Evolutionary conservation across 1,140 invertebrate species (phyloP), one percentile per base, ranked within the genome.

Genomic region (Bombus vancouverensis): DNA sequence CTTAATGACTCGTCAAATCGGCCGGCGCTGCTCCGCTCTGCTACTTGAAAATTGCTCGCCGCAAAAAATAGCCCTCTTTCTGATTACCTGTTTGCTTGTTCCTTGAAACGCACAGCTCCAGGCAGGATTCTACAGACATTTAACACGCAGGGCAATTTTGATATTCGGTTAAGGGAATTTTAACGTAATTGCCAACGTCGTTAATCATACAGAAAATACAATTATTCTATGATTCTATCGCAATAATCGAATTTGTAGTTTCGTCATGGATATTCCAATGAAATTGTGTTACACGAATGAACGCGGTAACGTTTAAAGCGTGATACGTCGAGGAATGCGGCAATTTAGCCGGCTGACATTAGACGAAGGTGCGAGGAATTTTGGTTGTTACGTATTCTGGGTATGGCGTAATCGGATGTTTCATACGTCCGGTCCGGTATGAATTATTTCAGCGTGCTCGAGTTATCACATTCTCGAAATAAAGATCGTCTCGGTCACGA

Each of bases 381-480:
- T 81, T 75, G 37, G 73, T 88, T n/a, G 75, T n/a, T 42, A 42
- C 75, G 10, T 77, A 25, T 79, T 79, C 76, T 39, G 37, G 44
- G 13, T 37, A n/a, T 76, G 53, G 72, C 66, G 39, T 59, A 65
- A 71, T 32, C 62, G 42, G 15, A 34, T 44, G 76, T 62, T 71
- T 44, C 72, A 73, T 44, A n/a, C 44, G 57, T 42, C 57, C 39
- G 68, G 34, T 39, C 59, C 62, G 77, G 66, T 87, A 81, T 81
- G 87, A 86, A 88, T 85, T 78, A 88, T 88, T 86, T 89, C 82
- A 62, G 59, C 42, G 18, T 72, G 88, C n/a, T 68, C 79, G 87
- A 87, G 74, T 83, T 83, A 81, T 87, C 68, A 65, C 84, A 47
- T 59, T 88, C 88, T 89, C 83, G 87, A 88, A 81, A 89, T 88